Evolutionary conservation across 2,888 invertebrate genomes (phyloP).

Genomic region (Ornithoptera priamus): DNA sequence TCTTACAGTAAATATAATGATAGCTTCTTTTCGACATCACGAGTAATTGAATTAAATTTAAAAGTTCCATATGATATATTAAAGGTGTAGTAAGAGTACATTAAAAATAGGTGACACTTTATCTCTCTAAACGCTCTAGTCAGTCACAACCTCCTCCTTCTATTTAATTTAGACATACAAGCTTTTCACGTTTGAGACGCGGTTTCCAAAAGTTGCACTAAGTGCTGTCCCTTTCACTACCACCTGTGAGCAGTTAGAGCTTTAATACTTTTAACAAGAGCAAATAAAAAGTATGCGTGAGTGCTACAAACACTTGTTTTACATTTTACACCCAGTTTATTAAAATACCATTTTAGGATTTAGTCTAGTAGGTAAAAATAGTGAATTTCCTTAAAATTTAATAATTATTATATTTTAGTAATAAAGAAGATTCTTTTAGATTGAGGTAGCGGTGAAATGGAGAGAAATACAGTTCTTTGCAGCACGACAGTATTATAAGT

Average conservation of each 20-base stretch:
- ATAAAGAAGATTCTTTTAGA: no score
- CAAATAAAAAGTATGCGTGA: constrained; percentile 1
- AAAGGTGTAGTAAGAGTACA: no score
- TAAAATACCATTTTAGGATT: neutral
- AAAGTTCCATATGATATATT: no score
- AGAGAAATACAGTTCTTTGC: neutral
- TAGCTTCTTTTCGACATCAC: no score
- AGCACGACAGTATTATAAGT: no score
- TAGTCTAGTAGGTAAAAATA: neutral
- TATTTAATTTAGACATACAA: constrained; percentile 12
- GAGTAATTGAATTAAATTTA: no score
- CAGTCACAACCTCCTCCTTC: neutral
- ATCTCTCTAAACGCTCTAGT: neutral
- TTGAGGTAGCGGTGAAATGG: neutral
- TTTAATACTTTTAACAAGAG: constrained; percentile 11
- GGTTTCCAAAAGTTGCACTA: constrained; percentile 19
- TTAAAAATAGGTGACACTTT: no score
- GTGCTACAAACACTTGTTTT: constrained; percentile 13
- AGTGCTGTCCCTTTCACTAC: constrained; percentile 16
- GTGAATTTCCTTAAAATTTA: neutral
- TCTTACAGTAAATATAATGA: no score
- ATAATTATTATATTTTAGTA: no score
- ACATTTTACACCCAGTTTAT: constrained; percentile 2
- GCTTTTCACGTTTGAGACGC: constrained; percentile 14
- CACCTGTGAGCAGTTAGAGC: constrained; percentile 10